Evolutionary conservation across 2,113 vertebrate species (phyloP), one percentile per base, ranked within the genome.

Genomic region (Chaetodon auriga): DNA sequence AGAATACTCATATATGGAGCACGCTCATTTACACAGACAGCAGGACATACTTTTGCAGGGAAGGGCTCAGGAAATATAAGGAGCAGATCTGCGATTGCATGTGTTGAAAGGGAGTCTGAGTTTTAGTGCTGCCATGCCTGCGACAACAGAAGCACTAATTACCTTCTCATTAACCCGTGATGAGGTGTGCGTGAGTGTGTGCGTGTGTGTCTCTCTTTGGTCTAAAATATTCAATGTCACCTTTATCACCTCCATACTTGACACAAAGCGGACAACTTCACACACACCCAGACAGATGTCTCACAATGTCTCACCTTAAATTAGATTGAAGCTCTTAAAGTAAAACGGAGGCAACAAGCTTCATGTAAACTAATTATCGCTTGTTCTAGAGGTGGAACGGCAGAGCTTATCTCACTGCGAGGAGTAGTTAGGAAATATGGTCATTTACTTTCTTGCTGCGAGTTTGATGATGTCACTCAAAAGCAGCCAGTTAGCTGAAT

Each of bases 81-180:
- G 21, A 77, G 48, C 49, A 72, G 25, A 48, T 68, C 38, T 58
- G 35, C 6, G 23, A 61, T 60, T 73, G 68, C 13, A 55, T 49
- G 36, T 66, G 58, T 12, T 16, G 61, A 76, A 75, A 81, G 54
- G 30, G 43, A 66, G 30, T 63, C 64, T 72, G 80, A 68, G 81
- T 88, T 63, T 82, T 43, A 74, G 58, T 80, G 63, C 41, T 64
- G 48, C 54, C 21, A 25, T 45, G 25, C 58, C 36, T 84, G 61
- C 78, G 43, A 57, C 70, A 81, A 66, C 66, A 80, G 75, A 84
- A 65, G 69, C 46, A 49, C 46, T 82, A 68, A 74, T 89, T 87
- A 81, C 41, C 70, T 38, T 74, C 57, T 81, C 25, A 46, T 83
- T 89, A 86, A 79, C 70, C 45, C 76, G 15, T 36, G 35, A 48